These are phyloP conservation scores for Gasterosteus aculeatus DNA, from an alignment of 2,113 vertebrate species.

Conservation along the genomic window DNA sequence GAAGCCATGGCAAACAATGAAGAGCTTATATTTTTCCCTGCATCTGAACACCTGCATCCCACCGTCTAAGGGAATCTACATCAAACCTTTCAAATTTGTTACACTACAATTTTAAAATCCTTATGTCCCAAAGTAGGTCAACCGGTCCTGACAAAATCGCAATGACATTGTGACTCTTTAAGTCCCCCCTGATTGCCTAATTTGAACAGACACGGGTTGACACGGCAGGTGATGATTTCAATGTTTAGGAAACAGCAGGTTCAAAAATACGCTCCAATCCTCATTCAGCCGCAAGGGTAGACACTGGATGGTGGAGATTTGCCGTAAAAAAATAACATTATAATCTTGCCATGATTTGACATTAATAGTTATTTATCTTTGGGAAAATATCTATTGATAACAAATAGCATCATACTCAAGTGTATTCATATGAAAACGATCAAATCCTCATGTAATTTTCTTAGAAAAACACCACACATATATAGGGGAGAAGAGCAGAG, in stretches of 20 bases:
- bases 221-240: constrained; percentile 24
- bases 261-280: background rate
- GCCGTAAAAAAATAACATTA: background rate
- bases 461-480: background rate
- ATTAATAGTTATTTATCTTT: background rate
- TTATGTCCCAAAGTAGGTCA: constrained; percentile 47
- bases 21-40: background rate
- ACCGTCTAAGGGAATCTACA: background rate
- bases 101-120: constrained; percentile 9
- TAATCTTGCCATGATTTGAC: background rate
- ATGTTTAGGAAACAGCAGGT: constrained; percentile 23
- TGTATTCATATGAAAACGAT: constrained; percentile 9
- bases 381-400: constrained; percentile 7
- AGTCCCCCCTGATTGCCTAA: constrained; percentile 22
- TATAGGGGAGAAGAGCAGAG: constrained; percentile 26
- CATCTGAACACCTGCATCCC: constrained; percentile 10
- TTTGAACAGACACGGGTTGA: constrained; percentile 33
- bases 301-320: background rate
- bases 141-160: constrained; percentile 15
- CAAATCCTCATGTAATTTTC: background rate
- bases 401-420: background rate
- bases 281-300: constrained; percentile 16
- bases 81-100: constrained; percentile 1
- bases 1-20: background rate
- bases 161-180: constrained; percentile 19